These are phyloP conservation scores for Brachionus sp. DNA, from an alignment of 1,140 invertebrate species.

Conservation along the genomic window DNA sequence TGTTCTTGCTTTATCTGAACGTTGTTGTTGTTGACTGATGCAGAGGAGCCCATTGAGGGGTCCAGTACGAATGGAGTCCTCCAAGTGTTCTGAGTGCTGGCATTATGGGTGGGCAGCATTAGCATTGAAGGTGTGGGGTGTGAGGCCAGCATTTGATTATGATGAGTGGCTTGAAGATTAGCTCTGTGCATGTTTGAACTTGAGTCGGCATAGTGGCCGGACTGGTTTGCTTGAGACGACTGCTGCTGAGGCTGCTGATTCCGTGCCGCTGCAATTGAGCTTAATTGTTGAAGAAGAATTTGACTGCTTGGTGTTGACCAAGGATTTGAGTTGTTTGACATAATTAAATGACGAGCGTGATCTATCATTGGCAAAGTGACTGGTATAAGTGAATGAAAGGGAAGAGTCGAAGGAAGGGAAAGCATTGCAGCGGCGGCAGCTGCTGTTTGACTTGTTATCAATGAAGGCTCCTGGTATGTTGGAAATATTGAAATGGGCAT, in stretches of 20 bases:
- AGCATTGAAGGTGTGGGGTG: not conserved
- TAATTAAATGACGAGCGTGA: constrained; percentile 35
- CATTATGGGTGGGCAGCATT: not conserved
- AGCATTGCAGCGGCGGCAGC: constrained; percentile 41
- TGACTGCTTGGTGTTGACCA: not conserved
- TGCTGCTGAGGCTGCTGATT: not conserved
- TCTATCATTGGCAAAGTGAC: constrained; percentile 43
- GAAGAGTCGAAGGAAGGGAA: not conserved
- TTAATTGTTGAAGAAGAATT: not conserved
- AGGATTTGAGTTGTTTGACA: constrained; percentile 1
- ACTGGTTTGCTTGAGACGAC: not conserved
- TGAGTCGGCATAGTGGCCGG: not conserved
- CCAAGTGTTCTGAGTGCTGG: constrained; percentile 13
- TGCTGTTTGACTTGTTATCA: constrained; percentile 13
- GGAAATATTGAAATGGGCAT: constrained; percentile 42
- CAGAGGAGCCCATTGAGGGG: constrained; percentile 19
- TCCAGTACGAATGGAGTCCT: constrained; percentile 40
- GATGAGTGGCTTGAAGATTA: not conserved
- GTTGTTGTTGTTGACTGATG: not conserved
- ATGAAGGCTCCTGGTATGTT: constrained; percentile 15
- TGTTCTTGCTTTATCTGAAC: constrained; percentile 31
- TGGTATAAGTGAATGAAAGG: constrained; percentile 37
- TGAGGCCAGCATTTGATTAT: not conserved
- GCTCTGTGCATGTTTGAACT: not conserved
- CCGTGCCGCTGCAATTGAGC: not conserved